A percentile compares a stretch with the other conserved stretches of the same genome.
phyloP scores from a whole-genome alignment of 2,797 vertebrate genomes.

The Typhlichthys eigenmanni region DNA sequence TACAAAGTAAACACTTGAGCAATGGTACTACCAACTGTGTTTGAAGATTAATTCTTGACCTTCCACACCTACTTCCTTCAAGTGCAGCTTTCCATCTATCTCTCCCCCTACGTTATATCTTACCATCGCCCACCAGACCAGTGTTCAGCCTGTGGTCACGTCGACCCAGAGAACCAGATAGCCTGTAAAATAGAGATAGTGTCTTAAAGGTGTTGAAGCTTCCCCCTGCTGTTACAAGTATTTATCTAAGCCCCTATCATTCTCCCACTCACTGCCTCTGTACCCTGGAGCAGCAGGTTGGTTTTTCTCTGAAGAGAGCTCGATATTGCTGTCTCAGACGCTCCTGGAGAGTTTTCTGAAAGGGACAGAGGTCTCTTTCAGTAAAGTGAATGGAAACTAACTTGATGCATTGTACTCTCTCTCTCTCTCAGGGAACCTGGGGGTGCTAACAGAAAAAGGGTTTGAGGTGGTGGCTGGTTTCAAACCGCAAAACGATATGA shows the following conservation, averaged over 20 bases:
- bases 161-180: not conserved
- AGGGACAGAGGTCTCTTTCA: no score
- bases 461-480: no score
- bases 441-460: no score
- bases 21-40: no score
- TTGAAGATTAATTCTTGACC: not conserved
- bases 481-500: no score
- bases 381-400: no score
- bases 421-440: no score
- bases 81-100: not conserved
- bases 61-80: constrained; percentile 1
- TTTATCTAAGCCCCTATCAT: not conserved
- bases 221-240: not conserved
- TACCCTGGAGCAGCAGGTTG: not conserved
- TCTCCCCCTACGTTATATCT: constrained; percentile 1
- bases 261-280: not conserved
- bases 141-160: not conserved
- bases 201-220: not conserved
- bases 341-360: not conserved
- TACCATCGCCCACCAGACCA: not conserved
- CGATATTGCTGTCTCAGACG: not conserved
- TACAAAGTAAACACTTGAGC: no score
- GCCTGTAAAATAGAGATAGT: constrained; percentile 3
- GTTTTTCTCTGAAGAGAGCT: not conserved
- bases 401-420: no score